Base-by-base conservation (phyloP, 2,113 vertebrate genomes). In the Sturnus vulgaris region DNA sequence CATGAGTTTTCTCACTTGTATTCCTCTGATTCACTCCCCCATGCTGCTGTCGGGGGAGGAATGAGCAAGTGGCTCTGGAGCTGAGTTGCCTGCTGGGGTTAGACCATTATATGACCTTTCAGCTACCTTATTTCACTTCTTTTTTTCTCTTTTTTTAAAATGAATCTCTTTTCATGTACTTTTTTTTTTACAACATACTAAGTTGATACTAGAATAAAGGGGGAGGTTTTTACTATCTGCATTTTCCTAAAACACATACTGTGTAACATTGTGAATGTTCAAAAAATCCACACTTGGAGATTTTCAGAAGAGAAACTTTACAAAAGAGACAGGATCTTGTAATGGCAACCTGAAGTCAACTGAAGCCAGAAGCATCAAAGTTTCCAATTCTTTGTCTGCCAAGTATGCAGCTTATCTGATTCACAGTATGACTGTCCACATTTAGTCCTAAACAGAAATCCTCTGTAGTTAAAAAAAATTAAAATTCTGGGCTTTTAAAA, bases 361-460 rank as follows among this genome's bases (percentile, higher is more conserved):
- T 61, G 82, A 91, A 78, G n/a, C 73, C 55, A 56, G 82, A 95
- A 90, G 49, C 71, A 85, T 68, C 25, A 85, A 56, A 1, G 5
- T 86, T 94, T 63, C 66, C 56, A 86, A 4, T 94, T 79, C 88
- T 92, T 86, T 89, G 37, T 90, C 68, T 93, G 96, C 96, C 92
- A 96, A 88, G 42, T 90, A 89, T 95, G 83, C 69, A 88, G 92
- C 93, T 95, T 96, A 95, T 93, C 95, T 96, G 92, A 96, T 94
- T 83, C 56, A 78, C 77, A 50, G 80, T 82, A 86, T 95, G 92
- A 97, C 92, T 96, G 72, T 92, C 60, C 82, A 93, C 93, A 93
- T 96, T 95, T 94, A 92, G 63, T 71, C 52, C 89, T 82, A 72
- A 95, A 96, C 78, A 88, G 79, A 35, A 71, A 64, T 91, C 83